Evolutionary conservation across 2,113 vertebrate species (phyloP).

Genomic region (Zosterops lateralis): DNA sequence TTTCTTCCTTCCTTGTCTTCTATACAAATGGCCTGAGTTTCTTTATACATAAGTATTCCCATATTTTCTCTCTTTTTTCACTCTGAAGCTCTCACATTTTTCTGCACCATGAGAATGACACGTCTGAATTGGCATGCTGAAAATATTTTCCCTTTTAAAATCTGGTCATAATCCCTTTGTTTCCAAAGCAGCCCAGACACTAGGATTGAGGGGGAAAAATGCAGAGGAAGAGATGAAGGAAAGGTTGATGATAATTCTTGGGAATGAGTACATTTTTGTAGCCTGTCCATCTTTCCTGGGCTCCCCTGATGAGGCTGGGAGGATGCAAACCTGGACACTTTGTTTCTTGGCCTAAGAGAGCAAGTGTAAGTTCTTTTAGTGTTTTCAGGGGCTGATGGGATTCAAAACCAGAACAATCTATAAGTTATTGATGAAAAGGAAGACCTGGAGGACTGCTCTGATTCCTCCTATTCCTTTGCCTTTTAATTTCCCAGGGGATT

Average conservation of each 20-base stretch:
- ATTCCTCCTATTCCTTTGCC: not conserved
- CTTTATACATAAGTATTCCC: not conserved
- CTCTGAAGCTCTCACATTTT: not conserved
- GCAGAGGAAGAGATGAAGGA: not conserved
- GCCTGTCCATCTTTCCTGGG: not conserved
- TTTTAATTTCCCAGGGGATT: not conserved
- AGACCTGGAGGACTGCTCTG: not conserved
- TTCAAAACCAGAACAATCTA: not conserved
- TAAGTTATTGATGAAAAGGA: not conserved
- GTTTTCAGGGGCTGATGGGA: not conserved
- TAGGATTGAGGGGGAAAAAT: accelerated
- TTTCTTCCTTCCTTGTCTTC: not conserved
- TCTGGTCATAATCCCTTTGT: not conserved
- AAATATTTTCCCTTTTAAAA: not conserved
- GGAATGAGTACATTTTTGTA: not conserved
- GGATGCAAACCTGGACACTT: not conserved
- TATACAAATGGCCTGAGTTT: not conserved
- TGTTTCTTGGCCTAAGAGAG: not conserved
- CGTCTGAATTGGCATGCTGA: not conserved
- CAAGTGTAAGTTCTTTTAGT: not conserved
- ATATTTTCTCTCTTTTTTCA: not conserved
- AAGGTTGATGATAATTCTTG: not conserved
- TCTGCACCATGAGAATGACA: not conserved
- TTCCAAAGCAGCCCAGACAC: not conserved
- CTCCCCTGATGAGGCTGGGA: not conserved